Evolutionary conservation across 2,113 vertebrate species (phyloP).

Genomic region (Vombatus ursinus): DNA sequence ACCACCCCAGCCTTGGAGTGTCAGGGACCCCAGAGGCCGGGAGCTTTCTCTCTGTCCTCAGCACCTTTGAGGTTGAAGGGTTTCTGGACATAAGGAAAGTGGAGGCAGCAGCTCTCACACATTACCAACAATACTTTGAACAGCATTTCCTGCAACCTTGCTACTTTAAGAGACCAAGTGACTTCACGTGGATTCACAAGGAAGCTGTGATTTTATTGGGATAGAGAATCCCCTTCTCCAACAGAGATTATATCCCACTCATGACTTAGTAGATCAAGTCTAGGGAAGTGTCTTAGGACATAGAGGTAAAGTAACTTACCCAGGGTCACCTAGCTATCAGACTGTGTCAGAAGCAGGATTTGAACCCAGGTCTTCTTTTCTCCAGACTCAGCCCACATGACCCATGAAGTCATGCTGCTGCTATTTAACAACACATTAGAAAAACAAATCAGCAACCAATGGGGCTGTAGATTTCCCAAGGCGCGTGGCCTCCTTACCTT

Average conservation of each 20-base stretch:
- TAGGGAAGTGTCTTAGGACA: not conserved
- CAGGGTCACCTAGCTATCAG: not conserved
- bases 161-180: not conserved
- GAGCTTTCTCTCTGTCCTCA: too few species aligned
- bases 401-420: not conserved
- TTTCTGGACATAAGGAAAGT: not conserved
- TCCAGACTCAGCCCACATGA: not conserved
- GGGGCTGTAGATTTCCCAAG: not conserved
- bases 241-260: too few species aligned
- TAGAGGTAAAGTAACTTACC: not conserved
- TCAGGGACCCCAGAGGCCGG: too few species aligned
- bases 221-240: too few species aligned
- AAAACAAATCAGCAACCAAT: not conserved
- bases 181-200: not conserved
- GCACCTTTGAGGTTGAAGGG: too few species aligned
- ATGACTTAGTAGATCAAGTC: too few species aligned
- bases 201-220: not conserved
- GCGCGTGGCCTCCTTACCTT: conserved; percentile 86
- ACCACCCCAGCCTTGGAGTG: not conserved
- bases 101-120: not conserved
- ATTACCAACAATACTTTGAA: too few species aligned
- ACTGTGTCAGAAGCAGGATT: not conserved
- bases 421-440: not conserved
- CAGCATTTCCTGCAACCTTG: not conserved
- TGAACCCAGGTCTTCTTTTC: not conserved